These are phyloP conservation scores for Microchirus variegatus DNA, from an alignment of 2,797 vertebrate genomes.

Conservation along the genomic window DNA sequence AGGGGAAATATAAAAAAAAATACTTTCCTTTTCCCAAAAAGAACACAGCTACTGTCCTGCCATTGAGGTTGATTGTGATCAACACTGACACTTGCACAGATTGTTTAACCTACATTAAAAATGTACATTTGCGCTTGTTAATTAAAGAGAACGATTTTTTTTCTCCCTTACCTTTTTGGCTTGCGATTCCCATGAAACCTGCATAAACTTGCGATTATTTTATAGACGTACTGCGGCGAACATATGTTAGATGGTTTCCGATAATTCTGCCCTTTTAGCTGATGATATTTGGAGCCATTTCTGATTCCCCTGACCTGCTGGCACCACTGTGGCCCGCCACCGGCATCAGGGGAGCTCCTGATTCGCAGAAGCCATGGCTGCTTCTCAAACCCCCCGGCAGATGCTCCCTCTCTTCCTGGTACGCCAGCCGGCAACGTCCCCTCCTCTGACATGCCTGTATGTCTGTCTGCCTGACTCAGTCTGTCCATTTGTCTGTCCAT, in stretches of 20 bases:
- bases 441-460: slow-evolving; percentile 59
- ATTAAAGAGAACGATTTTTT: no score
- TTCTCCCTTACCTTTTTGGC: background rate
- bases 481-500: slow-evolving; percentile 68
- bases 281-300: slow-evolving; percentile 59
- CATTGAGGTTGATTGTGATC: slow-evolving; percentile 4
- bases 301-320: slow-evolving; percentile 62
- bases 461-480: slow-evolving; percentile 49
- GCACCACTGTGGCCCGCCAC: slow-evolving; percentile 40
- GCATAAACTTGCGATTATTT: background rate
- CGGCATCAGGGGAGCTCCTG: slow-evolving; percentile 67
- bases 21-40: background rate
- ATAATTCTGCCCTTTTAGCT: slow-evolving; percentile 29
- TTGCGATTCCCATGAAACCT: background rate
- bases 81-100: slow-evolving; percentile 8
- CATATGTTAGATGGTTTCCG: slow-evolving; percentile 1
- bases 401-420: slow-evolving; percentile 72
- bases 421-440: slow-evolving; percentile 62
- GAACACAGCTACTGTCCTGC: background rate
- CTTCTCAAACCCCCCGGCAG: slow-evolving; percentile 75
- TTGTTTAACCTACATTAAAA: background rate
- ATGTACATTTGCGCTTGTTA: no score
- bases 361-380: slow-evolving; percentile 71
- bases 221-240: background rate
- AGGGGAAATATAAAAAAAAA: slow-evolving; percentile 1